Evolutionary conservation across 2,888 invertebrate genomes (phyloP), one percentile per base, ranked within the genome.

Genomic region (Nomada ferruginata): DNA sequence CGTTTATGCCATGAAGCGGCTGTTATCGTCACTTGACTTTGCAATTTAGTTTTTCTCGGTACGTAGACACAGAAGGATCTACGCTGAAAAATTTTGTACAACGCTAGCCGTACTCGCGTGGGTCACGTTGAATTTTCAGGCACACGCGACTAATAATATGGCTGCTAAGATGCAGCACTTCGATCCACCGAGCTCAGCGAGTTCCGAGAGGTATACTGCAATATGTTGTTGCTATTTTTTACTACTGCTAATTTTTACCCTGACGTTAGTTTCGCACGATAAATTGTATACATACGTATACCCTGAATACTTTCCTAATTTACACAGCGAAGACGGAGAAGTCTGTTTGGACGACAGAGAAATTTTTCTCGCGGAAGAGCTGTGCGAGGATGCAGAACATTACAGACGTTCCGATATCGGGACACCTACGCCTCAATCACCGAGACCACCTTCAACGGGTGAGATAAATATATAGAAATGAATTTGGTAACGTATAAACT

Each of bases 161-260:
- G 95, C 95, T 90, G 95, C 95, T 65, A 95, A 95, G 91, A 92
- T 95, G 86, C 94, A 93, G 91, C 96, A 95, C 93, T 96, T 97
- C 91, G 97, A 97, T 94, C 97, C 97, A 87, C 97, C 97, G 90
- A 98, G 98, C 93, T 98, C 98, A 81, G 98, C 97, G 85, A 98
- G 98, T 94, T 98, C 98, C 85, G 98, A 98, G 95, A 97, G 97
- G 97, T 97, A 82, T 82, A 23, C n/a, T 7, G 13, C 5, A n/a
- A 18, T 29, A 13, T 3, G 15, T n/a, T 26, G 1, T 52, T 47
- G 11, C 47, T 15, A 47, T 47, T 47, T 3, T 11, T 26, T 26
- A 26, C 26, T 2, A 26, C 26, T 2, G 26, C 26, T 10, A 47
- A 15, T 47, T 47, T 47, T 47, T 47, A 15, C 47, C 47, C 15